Base-by-base conservation (phyloP, 2,888 invertebrate species). In the Erebia ligea region DNA sequence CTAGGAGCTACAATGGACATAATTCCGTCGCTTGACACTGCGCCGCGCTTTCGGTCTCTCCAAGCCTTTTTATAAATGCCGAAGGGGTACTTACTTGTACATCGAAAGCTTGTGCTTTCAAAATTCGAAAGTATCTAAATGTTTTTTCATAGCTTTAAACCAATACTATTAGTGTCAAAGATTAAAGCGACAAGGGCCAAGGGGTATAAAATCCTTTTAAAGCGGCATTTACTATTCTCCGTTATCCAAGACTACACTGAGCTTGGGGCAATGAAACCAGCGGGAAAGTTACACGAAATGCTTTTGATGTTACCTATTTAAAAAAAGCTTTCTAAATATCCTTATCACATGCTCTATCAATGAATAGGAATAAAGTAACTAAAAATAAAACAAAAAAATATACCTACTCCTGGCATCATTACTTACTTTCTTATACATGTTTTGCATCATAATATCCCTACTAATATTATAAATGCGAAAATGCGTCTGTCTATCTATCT, bases 101-200 rank as follows among this genome's bases (percentile, higher is more conserved):
- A 45, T 62, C 42, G 45, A 2, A 15, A 45, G 15, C 8, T 45
- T 45, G 15, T 19, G 62, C 45, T 62, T 62, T 61, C 13, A 42
- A 25, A 70, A 48, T 65, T 52, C 21, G 66, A 66, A 69, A 66
- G 40, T 48, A 67, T 59, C 65, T 66, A 19, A 61, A 69, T 50
- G 63, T 40, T 69, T 67, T 5, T 63, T 34, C 42, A 61, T 70
- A 67, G 65, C 61, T 70, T 68, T 67, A 65, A 82, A 81, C 80
- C 81, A 65, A 73, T 72, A 82, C 82, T 82, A 82, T 80, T 78
- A 77, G 76, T 74, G 69, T 78, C 79, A 78, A 73, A 77, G 72
- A 75, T 78, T 71, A 70, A 45, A 66, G 54, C 61, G 71, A 71
- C 71, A 69, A 62, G 69, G 72, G 68, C 52, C 71, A 74, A 70